Evolutionary conservation across 30 jellyfish, hydroid and myxozoan genomes (phyloP).

Genomic region (Clytia hemisphaerica): DNA sequence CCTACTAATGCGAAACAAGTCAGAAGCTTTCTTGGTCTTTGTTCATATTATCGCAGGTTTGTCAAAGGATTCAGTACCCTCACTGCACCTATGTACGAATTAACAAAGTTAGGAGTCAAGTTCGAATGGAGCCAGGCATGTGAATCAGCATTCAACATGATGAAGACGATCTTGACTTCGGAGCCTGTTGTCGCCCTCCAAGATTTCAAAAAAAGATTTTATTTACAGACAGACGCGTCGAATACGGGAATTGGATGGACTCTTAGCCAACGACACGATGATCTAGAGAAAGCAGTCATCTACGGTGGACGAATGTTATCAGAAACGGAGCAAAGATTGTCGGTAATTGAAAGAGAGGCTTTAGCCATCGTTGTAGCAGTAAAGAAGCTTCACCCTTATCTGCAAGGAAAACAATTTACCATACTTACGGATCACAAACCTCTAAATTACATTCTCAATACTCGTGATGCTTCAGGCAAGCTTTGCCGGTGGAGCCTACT

Average conservation of each 20-base stretch:
- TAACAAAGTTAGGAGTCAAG: slow-evolving; percentile 20
- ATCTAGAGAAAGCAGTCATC: slow-evolving; percentile 26
- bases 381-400: slow-evolving; percentile 24
- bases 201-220: slow-evolving; percentile 29
- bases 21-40: slow-evolving; percentile 43
- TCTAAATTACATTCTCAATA: slow-evolving; percentile 33
- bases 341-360: slow-evolving; percentile 43
- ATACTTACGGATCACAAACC: slow-evolving; percentile 52
- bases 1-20: slow-evolving; percentile 38
- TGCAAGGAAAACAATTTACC: slow-evolving; percentile 45
- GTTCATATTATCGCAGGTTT: slow-evolving; percentile 40
- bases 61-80: slow-evolving; percentile 29
- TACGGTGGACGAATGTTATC: slow-evolving; percentile 28
- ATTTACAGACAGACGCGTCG: no score
- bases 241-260: slow-evolving; percentile 50
- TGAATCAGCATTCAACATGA: slow-evolving; percentile 36
- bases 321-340: slow-evolving; percentile 2
- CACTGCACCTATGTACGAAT: slow-evolving; percentile 33
- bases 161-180: slow-evolving; percentile 32
- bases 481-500: slow-evolving; percentile 46
- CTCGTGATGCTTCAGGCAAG: slow-evolving; percentile 26
- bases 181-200: slow-evolving; percentile 38
- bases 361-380: slow-evolving; percentile 45
- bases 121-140: slow-evolving; percentile 28
- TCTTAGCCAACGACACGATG: slow-evolving; percentile 35